Evolutionary conservation across 2,113 vertebrate species (phyloP).

Genomic region (Phasianus colchicus): DNA sequence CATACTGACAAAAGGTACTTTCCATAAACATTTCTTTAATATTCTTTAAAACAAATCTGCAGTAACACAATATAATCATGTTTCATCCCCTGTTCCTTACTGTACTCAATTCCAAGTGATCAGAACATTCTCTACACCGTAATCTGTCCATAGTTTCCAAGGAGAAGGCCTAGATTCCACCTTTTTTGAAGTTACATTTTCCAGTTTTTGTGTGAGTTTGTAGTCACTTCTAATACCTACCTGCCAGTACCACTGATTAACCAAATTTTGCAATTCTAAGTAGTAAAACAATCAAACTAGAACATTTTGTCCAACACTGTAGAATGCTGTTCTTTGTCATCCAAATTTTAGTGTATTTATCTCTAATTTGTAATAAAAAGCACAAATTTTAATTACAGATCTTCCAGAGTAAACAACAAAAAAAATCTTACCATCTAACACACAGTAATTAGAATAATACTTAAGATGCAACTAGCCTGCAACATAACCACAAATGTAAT

Average conservation of each 20-base stretch:
- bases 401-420: neutral
- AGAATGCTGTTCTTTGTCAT: neutral
- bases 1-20: neutral
- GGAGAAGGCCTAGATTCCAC: fast-evolving
- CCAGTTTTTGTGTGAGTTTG: neutral
- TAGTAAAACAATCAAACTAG: neutral
- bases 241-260: neutral
- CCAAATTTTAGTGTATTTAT: neutral
- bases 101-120: neutral
- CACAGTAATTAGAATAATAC: neutral
- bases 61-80: neutral
- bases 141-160: neutral
- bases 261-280: neutral
- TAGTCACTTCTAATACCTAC: neutral
- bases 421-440: neutral
- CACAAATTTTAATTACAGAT: neutral
- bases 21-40: neutral
- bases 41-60: neutral
- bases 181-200: neutral
- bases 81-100: neutral
- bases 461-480: neutral
- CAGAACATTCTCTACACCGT: neutral
- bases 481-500: neutral
- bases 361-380: neutral
- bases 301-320: neutral